phyloP scores from a whole-genome alignment of 1,140 invertebrate species.

The Trinorchestia longiramus region DNA sequence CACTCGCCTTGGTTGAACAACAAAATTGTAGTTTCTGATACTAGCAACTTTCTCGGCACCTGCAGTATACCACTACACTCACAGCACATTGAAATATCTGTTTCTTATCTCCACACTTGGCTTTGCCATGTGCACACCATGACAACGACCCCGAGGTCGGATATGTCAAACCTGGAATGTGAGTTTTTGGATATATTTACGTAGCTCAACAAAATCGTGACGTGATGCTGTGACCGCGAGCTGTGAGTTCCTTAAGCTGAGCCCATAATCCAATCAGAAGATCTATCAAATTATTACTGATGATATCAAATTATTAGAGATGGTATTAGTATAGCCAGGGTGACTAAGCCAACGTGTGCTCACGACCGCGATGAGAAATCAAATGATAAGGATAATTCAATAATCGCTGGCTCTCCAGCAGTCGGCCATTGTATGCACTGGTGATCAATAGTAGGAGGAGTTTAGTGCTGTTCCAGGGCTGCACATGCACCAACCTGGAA shows the following conservation, averaged over 20 bases:
- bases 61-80: not conserved
- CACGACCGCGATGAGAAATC: slow-evolving; percentile 67
- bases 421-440: slow-evolving; percentile 23
- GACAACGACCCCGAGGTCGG: not conserved
- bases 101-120: not conserved
- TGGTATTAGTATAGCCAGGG: slow-evolving; percentile 66
- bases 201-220: slow-evolving; percentile 69
- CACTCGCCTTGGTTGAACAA: not conserved
- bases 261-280: slow-evolving; percentile 66
- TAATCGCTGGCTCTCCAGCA: slow-evolving; percentile 64
- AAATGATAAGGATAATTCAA: slow-evolving; percentile 68
- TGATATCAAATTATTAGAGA: slow-evolving; percentile 68
- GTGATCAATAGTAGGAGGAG: slow-evolving; percentile 26
- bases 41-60: not conserved
- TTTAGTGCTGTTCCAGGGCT: not conserved
- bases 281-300: slow-evolving; percentile 68
- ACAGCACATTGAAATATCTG: not conserved
- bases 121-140: not conserved
- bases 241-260: slow-evolving; percentile 29
- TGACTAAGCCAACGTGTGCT: slow-evolving; percentile 66
- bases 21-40: not conserved
- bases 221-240: slow-evolving; percentile 45
- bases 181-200: not conserved
- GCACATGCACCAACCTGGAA: not conserved
- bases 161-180: not conserved